Evolutionary conservation across 2,888 invertebrate genomes (phyloP).

Genomic region (Eupithecia exiguata): DNA sequence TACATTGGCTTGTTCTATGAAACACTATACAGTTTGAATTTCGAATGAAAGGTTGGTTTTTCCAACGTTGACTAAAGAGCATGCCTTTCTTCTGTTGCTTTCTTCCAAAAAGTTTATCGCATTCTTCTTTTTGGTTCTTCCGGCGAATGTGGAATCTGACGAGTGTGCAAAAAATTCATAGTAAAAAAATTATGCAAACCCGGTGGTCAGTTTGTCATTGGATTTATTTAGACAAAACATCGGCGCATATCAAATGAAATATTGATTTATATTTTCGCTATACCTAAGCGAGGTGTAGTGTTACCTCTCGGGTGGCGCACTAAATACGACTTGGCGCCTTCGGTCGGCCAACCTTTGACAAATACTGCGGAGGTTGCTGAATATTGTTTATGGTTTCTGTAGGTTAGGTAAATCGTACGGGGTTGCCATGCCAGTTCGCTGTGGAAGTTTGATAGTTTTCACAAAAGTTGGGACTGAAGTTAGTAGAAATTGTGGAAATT

Average conservation of each 20-base stretch:
- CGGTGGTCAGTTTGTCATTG: not conserved
- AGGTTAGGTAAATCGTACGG: conserved; percentile 14
- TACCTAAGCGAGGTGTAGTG: conserved; percentile 21
- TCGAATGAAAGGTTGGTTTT: not conserved
- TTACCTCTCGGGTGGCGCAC: conserved; percentile 27
- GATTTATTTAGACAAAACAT: conserved; percentile 9
- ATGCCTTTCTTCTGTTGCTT: not conserved
- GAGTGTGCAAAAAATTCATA: not conserved
- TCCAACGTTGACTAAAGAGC: not conserved
- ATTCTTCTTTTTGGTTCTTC: not conserved
- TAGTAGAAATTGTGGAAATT: not conserved
- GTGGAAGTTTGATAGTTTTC: not conserved
- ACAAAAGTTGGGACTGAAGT: not conserved
- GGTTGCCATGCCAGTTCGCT: not conserved
- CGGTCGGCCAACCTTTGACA: conserved; percentile 34
- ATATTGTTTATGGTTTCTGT: conserved; percentile 30
- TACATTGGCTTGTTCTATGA: not conserved
- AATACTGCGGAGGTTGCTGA: conserved; percentile 24
- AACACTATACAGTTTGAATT: not conserved
- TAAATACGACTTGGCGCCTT: conserved; percentile 34
- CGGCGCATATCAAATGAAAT: conserved; percentile 16
- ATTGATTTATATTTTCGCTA: conserved; percentile 8
- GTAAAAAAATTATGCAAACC: not conserved
- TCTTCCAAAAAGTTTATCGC: not conserved
- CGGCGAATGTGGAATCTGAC: not conserved